Evolutionary conservation across 1,140 invertebrate genomes (phyloP).

Genomic region (Eciton burchellii): DNA sequence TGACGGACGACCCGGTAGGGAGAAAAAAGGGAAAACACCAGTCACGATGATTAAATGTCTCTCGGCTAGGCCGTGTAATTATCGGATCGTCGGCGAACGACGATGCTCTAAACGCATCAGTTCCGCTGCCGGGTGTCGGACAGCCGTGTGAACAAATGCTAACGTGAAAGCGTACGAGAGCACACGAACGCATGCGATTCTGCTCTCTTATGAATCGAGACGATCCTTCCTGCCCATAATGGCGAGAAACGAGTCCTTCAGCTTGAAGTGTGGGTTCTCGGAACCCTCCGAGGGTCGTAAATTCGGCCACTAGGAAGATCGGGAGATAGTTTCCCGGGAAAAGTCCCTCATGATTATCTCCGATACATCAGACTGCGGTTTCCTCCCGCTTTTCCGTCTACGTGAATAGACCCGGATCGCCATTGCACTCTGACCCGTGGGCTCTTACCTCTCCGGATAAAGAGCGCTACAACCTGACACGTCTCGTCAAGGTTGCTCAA

Average conservation of each 20-base stretch:
- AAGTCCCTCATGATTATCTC: conserved; percentile 69
- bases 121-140: conserved; percentile 61
- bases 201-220: conserved; percentile 75
- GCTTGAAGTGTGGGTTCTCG: conserved; percentile 74
- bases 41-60: conserved; percentile 41
- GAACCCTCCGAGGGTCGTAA: conserved; percentile 79
- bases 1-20: conserved; percentile 9
- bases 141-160: conserved; percentile 1
- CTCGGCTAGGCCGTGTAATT: conserved; percentile 11
- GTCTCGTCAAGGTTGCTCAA: not conserved
- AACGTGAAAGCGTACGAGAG: conserved; percentile 5
- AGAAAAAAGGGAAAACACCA: conserved; percentile 3
- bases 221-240: conserved; percentile 81
- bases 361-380: conserved; percentile 11
- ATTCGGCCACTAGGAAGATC: conserved; percentile 80
- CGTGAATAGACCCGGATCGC: not conserved
- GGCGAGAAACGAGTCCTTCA: conserved; percentile 79
- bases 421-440: not conserved
- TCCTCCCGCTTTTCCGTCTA: conserved; percentile 19
- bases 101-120: conserved; percentile 19
- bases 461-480: not conserved
- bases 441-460: not conserved
- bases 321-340: conserved; percentile 31
- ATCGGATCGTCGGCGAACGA: conserved; percentile 21
- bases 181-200: conserved; percentile 25